Base-by-base conservation (phyloP, 2,797 vertebrate species). In the Harpagifer antarcticus region DNA sequence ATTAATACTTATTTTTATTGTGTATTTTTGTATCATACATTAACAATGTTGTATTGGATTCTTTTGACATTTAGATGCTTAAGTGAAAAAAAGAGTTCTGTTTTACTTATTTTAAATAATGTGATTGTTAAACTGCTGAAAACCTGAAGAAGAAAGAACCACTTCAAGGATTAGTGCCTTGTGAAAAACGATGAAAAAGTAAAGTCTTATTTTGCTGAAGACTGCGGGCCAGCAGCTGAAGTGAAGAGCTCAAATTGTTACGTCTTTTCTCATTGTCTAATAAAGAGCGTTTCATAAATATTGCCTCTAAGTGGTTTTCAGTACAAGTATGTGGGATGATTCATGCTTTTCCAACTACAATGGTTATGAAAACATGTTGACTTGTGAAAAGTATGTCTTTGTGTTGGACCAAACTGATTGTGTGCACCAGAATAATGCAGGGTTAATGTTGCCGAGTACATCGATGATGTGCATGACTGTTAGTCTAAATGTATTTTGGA, bases 251-350 rank as follows among this genome's bases (percentile, higher is more conserved):
- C 19, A 12, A 17, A 42, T 23, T 20, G 27, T 57, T 9, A 49
- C 61, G 27, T 52, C 0, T 12, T 74, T 68, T 75, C n/a, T 84
- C 43, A 49, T 60, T 61, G 52, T 69, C 14, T 77, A 82, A 85
- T 87, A 85, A 86, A 84, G 15, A 13, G 61, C 2, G 5, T 57
- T 78, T 82, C 27, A 37, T 57, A 43, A 31, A 43, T 0, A 19
- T 4, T 20, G 9, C 9, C n/a, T n/a, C n/a, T n/a, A 23, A 58
- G 62, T 71, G 40, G 23, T 63, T 62, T 74, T 31, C 45, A 10
- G 20, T 13, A 11, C 50, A 37, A n/a, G 8, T 5, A 23, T 74
- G 13, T 44, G 9, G 37, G 19, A 11, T 57, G 50, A 67, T 61
- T 49, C 44, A 54, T 69, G 13, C 13, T 58, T 27, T 63, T 0